phyloP scores from a whole-genome alignment of 2,113 vertebrate species.

The Taxidea taxus region DNA sequence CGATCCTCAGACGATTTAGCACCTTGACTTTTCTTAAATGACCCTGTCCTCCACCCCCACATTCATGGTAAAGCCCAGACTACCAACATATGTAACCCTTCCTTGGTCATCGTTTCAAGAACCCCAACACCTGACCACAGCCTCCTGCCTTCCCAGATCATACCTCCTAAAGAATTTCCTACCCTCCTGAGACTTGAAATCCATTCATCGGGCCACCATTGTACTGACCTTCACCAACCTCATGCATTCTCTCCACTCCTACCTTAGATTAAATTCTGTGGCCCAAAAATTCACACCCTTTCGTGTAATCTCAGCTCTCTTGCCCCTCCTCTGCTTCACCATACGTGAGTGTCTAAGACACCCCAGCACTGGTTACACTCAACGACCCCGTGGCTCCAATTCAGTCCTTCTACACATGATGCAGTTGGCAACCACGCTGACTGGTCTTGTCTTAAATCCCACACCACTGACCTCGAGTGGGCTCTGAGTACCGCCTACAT shows the following conservation, averaged over 20 bases:
- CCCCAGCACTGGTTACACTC: neutral
- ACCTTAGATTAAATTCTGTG: neutral
- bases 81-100: neutral
- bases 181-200: neutral
- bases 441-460: neutral
- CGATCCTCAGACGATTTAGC: neutral
- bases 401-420: neutral
- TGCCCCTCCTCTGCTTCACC: neutral
- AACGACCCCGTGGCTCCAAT: neutral
- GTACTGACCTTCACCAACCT: neutral
- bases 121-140: neutral
- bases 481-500: neutral
- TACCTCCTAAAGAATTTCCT: neutral
- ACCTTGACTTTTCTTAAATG: neutral
- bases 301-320: neutral
- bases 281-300: neutral
- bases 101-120: neutral
- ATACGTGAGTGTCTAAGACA: neutral
- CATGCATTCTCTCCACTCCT: neutral
- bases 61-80: neutral
- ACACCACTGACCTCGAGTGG: neutral
- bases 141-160: neutral
- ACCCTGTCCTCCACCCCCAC: neutral
- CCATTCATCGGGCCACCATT: neutral
- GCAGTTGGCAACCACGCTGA: neutral